phyloP scores from a whole-genome alignment of 2,113 vertebrate genomes.

The Syngnathus typhle region DNA sequence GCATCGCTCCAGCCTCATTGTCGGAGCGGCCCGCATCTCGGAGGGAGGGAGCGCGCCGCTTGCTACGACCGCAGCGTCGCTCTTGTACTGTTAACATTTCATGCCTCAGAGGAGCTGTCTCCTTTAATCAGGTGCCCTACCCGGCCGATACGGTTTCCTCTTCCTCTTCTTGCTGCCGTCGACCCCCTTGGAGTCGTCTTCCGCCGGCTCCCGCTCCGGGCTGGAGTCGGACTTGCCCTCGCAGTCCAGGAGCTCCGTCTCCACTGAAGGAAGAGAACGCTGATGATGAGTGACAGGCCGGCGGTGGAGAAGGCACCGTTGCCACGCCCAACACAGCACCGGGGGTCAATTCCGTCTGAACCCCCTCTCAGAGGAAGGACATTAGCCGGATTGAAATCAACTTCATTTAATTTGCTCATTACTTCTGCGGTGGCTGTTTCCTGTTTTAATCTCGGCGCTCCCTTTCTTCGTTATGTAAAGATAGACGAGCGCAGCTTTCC shows the following conservation, averaged over 20 bases:
- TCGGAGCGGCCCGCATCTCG: conserved; percentile 19
- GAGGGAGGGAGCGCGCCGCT: conserved; percentile 49
- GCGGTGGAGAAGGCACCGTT: conserved; percentile 28
- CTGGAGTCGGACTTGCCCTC: conserved; percentile 97
- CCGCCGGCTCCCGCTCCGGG: conserved; percentile 86
- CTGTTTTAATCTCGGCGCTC: neutral
- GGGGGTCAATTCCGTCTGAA: conserved; percentile 38
- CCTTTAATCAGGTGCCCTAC: conserved; percentile 74
- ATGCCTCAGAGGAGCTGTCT: conserved; percentile 68
- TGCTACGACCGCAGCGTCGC: conserved; percentile 36
- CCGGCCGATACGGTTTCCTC: conserved; percentile 96
- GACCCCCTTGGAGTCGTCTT: conserved; percentile 85
- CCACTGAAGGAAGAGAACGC: conserved; percentile 61
- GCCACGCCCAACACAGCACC: conserved; percentile 22
- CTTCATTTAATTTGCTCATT: conserved; percentile 17
- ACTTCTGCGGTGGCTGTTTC: conserved; percentile 1
- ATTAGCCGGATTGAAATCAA: conserved; percentile 45
- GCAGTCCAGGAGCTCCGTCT: conserved; percentile 89
- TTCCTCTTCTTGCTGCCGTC: conserved; percentile 93
- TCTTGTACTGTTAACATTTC: conserved; percentile 64
- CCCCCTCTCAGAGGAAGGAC: conserved; percentile 19
- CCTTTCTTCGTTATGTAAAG: neutral
- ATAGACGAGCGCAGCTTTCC: too few species aligned
- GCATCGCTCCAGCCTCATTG: conserved; percentile 9
- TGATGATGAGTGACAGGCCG: conserved; percentile 55